phyloP scores from a whole-genome alignment of 2,797 vertebrate species.

The Rallus crepitans region DNA sequence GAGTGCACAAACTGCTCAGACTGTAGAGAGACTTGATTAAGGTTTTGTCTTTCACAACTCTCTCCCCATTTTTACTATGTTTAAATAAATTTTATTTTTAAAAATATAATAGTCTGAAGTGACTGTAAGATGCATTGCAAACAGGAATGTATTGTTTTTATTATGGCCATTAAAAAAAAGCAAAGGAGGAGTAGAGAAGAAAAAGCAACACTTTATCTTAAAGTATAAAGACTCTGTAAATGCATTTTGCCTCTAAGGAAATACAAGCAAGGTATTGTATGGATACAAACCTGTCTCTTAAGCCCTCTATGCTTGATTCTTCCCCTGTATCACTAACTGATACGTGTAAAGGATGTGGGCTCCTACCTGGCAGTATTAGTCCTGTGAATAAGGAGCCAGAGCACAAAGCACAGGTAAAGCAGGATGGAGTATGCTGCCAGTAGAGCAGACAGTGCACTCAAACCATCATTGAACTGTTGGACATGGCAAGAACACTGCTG shows the following conservation, averaged over 20 bases:
- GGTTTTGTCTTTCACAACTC: not conserved
- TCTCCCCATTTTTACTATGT: not conserved
- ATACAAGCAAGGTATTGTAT: not conserved
- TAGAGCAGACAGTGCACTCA: not conserved
- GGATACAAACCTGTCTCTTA: not conserved
- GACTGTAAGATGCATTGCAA: not conserved
- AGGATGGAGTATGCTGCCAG: not conserved
- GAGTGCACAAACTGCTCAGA: not conserved
- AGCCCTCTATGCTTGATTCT: not conserved
- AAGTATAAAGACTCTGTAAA: not conserved
- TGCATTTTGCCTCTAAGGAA: not conserved
- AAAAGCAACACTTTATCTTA: not conserved
- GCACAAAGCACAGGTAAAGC: not conserved
- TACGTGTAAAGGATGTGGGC: not conserved
- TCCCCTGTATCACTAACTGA: not conserved
- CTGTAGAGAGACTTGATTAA: not conserved
- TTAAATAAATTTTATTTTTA: not conserved
- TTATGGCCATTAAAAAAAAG: not conserved
- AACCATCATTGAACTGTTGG: not conserved
- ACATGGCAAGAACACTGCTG: not conserved
- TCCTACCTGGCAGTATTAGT: not conserved
- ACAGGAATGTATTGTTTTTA: not conserved
- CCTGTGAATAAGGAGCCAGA: not conserved
- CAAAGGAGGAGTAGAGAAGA: fast-evolving
- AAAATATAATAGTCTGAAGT: not conserved